Percentiles rank a stretch among this genome's conserved stretches.
phyloP scores from a whole-genome alignment of 2,113 vertebrate genomes.

The Ascaphus truei region DNA sequence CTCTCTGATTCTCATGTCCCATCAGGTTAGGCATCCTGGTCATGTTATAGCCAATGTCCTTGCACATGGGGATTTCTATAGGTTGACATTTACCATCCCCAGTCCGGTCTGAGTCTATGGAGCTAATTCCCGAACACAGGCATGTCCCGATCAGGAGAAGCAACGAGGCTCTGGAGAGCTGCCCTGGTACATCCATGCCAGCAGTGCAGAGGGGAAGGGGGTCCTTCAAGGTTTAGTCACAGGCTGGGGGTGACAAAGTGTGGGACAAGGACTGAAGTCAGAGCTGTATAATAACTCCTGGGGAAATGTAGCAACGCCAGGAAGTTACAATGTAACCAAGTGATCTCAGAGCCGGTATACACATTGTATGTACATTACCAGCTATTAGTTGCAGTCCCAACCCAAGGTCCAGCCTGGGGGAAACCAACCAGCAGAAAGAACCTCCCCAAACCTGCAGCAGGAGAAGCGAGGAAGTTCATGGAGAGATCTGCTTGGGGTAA shows the following conservation, averaged over 20 bases:
- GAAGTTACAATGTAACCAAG: background rate
- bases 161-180: conserved; percentile 23
- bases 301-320: background rate
- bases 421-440: background rate
- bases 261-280: background rate
- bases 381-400: too few species aligned
- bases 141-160: conserved; percentile 50
- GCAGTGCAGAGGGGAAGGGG: background rate
- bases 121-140: conserved; percentile 74
- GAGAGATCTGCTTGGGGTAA: background rate
- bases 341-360: too few species aligned
- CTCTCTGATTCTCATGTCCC: conserved; percentile 82
- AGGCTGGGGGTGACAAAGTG: background rate
- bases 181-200: conserved; percentile 5
- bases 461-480: background rate
- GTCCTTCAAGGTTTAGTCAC: background rate
- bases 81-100: conserved; percentile 87
- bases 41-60: conserved; percentile 96
- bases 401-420: background rate
- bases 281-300: background rate
- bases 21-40: conserved; percentile 90
- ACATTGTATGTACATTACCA: too few species aligned
- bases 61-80: conserved; percentile 90
- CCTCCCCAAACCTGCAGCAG: too few species aligned
- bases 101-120: conserved; percentile 82